Evolutionary conservation across 2,888 invertebrate species (phyloP).

Genomic region (Eubasilissa splendida): DNA sequence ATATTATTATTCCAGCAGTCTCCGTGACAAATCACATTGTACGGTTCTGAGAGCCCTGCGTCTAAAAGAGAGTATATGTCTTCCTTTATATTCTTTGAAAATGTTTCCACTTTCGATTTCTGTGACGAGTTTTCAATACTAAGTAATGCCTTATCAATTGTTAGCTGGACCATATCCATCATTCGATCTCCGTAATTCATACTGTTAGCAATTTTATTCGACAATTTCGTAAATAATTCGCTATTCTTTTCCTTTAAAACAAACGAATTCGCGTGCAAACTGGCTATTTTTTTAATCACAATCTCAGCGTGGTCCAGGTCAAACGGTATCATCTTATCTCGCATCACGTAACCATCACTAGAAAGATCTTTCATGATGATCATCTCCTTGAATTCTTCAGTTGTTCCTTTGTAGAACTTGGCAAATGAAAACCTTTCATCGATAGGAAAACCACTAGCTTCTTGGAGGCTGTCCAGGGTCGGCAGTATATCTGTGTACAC

Average conservation of each 20-base stretch:
- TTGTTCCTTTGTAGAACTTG: conserved; percentile 37
- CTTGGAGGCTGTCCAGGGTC: conserved; percentile 30
- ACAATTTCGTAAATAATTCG: conserved; percentile 47
- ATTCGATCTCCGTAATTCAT: conserved; percentile 22
- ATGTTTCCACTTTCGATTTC: conserved; percentile 13
- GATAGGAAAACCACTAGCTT: conserved; percentile 16
- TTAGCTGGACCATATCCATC: neutral
- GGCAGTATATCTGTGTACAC: conserved; percentile 49
- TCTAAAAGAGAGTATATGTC: neutral
- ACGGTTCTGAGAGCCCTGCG: conserved; percentile 17
- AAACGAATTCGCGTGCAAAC: conserved; percentile 51
- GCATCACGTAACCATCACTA: conserved; percentile 37
- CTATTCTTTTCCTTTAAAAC: conserved; percentile 39
- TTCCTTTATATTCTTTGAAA: conserved; percentile 6
- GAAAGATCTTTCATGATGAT: conserved; percentile 49
- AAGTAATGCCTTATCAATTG: neutral
- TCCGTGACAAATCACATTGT: conserved; percentile 51
- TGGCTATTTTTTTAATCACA: conserved; percentile 41
- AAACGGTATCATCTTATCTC: conserved; percentile 25
- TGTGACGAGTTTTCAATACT: neutral
- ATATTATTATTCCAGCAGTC: conserved; percentile 54
- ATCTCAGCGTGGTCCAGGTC: conserved; percentile 39
- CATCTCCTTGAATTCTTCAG: conserved; percentile 41
- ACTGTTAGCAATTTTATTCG: neutral
- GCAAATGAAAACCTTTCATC: conserved; percentile 37